Base-by-base conservation (phyloP, 64 coral and sea anemone genomes). In the Exaiptasia diaphana region DNA sequence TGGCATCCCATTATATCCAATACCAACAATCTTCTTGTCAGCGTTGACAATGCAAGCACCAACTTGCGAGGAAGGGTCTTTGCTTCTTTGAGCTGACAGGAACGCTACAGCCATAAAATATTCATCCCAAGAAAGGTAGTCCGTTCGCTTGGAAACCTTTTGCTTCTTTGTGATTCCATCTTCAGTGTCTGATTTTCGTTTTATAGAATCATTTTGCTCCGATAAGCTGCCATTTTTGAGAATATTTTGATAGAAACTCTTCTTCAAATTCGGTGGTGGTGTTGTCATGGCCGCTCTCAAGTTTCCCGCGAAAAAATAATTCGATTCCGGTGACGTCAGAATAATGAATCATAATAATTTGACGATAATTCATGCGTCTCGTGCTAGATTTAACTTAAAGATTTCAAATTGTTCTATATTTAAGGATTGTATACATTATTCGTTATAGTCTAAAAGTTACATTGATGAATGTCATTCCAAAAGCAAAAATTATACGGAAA, bases 91-190 rank as follows among this genome's bases (percentile, higher is more conserved):
- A 2, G 93, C 93, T 15, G 87, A 90, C 46, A 96, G 81, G 60
- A 96, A 96, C 12, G 93, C 93, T 3, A 96, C 93, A 11, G 93
- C 81, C 93, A 96, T 90, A 50, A 96, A 96, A 87, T 96, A 96
- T 25, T 96, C 93, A 23, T 96, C 83, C 93, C 93, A 96, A 6
- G 8, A 55, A 18, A 96, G 61, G 41, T 96, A 96, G 38, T 90
- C 76, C 11, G 81, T 86, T 10, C 93, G 74, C 45, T 96, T 96
- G 21, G 33, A 32, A 64, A 37, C 64, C 42, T 38, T 77, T 0
- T 11, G 18, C 14, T 65, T 65, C 32, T 65, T 65, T 65, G 32
- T 1, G 4, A 65, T 15, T 65, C 21, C 13, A 3, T 65, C 61
- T 20, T 65, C 22, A 5, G 26, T 4, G 0, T 65, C 31, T 35